A percentile compares a stretch with the other conserved stretches of the same genome.
Evolutionary conservation across 2,797 vertebrate species (phyloP).

Genomic region (Halcyon smyrnensis): DNA sequence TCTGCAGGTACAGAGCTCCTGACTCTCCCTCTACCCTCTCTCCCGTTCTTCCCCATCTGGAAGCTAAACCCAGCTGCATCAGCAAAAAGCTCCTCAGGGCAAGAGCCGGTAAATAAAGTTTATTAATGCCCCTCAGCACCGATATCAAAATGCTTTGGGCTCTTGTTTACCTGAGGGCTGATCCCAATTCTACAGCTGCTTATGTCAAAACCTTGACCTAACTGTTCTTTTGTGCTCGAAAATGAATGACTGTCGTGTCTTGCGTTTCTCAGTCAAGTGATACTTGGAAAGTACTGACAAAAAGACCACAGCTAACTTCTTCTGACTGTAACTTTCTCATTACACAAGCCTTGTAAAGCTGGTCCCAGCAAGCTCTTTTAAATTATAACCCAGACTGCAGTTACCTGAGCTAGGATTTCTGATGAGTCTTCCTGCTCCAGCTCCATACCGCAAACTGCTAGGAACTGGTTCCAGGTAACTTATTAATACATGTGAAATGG

Average conservation of each 20-base stretch:
- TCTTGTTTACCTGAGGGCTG: background rate
- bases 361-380: slow-evolving; percentile 1
- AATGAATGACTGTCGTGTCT: background rate
- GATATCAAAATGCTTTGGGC: fast-evolving
- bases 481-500: background rate
- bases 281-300: background rate
- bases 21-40: background rate
- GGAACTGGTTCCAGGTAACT: slow-evolving; percentile 41
- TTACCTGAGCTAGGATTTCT: background rate
- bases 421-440: background rate
- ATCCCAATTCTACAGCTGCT: background rate
- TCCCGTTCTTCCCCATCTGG: background rate
- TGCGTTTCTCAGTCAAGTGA: background rate
- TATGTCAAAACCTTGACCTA: background rate
- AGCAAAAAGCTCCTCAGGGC: background rate
- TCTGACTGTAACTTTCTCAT: background rate
- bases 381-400: background rate
- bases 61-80: background rate
- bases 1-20: background rate
- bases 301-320: background rate
- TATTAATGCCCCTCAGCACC: background rate
- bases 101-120: background rate
- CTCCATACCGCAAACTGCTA: background rate
- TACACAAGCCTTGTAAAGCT: background rate
- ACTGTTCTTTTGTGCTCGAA: background rate